phyloP scores from a whole-genome alignment of 2,797 vertebrate species.

The Melanotaenia maccullochi region DNA sequence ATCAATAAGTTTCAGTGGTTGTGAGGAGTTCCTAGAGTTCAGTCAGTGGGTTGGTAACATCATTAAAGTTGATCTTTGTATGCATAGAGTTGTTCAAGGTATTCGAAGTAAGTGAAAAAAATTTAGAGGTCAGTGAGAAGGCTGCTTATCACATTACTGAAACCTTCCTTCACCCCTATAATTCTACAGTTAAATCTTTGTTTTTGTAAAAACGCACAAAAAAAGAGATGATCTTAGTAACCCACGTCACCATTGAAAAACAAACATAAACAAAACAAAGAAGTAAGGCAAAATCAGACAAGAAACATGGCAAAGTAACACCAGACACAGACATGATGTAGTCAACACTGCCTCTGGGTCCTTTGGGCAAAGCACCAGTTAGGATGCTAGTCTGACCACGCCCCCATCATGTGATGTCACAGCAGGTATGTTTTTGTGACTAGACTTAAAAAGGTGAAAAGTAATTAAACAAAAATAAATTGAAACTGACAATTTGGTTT shows the following conservation, averaged over 20 bases:
- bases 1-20: too few relatives aligned
- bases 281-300: not conserved
- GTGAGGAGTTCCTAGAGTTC: not conserved
- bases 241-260: conserved; percentile 4
- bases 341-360: not conserved
- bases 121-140: not conserved
- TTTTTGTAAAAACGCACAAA: not conserved
- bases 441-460: not conserved
- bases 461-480: too few relatives aligned
- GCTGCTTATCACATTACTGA: not conserved
- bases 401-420: conserved; percentile 1
- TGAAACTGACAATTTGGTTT: not conserved
- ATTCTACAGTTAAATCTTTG: not conserved
- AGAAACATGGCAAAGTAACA: conserved; percentile 6
- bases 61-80: not conserved
- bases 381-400: not conserved
- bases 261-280: conserved; percentile 1
- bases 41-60: not conserved
- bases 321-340: not conserved
- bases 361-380: not conserved
- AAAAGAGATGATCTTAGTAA: not conserved
- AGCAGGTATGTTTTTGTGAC: not conserved
- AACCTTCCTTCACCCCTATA: not conserved
- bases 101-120: not conserved
- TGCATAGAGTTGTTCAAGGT: not conserved